phyloP scores from a whole-genome alignment of 2,797 vertebrate species.

The Hippocampus kuda region DNA sequence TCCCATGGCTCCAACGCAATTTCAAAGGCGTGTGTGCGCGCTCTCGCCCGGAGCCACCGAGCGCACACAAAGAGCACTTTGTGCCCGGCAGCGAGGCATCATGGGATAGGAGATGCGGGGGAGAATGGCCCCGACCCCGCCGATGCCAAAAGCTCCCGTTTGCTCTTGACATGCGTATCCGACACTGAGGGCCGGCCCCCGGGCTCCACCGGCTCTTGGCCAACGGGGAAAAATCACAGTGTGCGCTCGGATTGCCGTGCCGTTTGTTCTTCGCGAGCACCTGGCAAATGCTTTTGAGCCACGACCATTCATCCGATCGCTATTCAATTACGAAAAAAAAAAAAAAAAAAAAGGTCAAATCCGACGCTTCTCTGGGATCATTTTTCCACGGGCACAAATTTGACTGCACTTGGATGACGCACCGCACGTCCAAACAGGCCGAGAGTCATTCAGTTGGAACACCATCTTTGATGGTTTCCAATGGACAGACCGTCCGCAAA shows the following conservation, averaged over 20 bases:
- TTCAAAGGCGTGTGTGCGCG: slow-evolving; percentile 65
- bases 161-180: slow-evolving; percentile 56
- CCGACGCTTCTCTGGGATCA: no score
- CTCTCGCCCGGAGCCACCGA: slow-evolving; percentile 67
- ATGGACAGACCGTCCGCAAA: no score
- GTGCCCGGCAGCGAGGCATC: slow-evolving; percentile 68
- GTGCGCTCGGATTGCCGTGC: not conserved
- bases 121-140: slow-evolving; percentile 51
- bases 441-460: no score
- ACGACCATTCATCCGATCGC: not conserved
- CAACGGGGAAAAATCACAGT: not conserved
- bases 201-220: slow-evolving; percentile 25
- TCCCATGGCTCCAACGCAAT: slow-evolving; percentile 68
- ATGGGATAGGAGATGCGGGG: slow-evolving; percentile 73
- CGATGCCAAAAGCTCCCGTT: slow-evolving; percentile 34
- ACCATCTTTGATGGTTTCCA: no score
- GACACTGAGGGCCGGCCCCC: slow-evolving; percentile 48
- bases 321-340: not conserved
- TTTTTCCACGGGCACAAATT: no score
- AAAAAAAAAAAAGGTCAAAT: no score
- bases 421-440: no score
- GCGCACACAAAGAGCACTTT: slow-evolving; percentile 82
- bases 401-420: no score
- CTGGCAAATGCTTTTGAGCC: not conserved
- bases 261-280: not conserved